Percentiles rank a stretch among this genome's conserved stretches.
Conservation (phyloP, 2,888 invertebrate genomes). For the Nemotelus pantherinus region DNA sequence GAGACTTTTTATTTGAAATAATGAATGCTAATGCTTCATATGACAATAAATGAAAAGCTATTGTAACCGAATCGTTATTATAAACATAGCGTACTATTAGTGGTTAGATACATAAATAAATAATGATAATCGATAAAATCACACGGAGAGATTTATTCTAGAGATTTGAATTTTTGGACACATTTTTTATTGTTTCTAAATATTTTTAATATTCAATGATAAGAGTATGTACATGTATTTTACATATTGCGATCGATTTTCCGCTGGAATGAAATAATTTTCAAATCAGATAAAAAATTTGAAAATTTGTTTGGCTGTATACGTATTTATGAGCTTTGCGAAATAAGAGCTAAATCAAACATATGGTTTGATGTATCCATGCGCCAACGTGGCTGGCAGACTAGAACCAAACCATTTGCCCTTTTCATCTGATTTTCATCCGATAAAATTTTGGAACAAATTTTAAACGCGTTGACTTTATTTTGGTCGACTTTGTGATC, state of each 20-base stretch:
- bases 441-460: background rate
- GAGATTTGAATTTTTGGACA: constrained; percentile 34
- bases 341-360: background rate
- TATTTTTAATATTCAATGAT: constrained; percentile 21
- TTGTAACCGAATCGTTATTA: constrained; percentile 15
- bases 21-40: too few species aligned
- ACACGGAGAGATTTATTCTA: constrained; percentile 41
- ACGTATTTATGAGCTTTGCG: too few species aligned
- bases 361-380: background rate
- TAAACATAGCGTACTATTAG: background rate
- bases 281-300: background rate
- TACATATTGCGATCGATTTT: background rate
- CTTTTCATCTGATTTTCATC: too few species aligned
- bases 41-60: background rate
- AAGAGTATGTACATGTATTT: constrained; percentile 26
- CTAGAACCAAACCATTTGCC: background rate
- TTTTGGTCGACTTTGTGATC: constrained; percentile 17
- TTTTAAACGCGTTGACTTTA: too few species aligned
- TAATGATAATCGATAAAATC: constrained; percentile 36
- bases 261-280: background rate
- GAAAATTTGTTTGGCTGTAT: too few species aligned
- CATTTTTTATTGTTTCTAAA: constrained; percentile 34
- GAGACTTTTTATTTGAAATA: too few species aligned
- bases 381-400: background rate
- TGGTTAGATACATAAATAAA: constrained; percentile 33